Evolutionary conservation across 2,888 invertebrate species (phyloP).

Genomic region (Mactromeris polynyma): DNA sequence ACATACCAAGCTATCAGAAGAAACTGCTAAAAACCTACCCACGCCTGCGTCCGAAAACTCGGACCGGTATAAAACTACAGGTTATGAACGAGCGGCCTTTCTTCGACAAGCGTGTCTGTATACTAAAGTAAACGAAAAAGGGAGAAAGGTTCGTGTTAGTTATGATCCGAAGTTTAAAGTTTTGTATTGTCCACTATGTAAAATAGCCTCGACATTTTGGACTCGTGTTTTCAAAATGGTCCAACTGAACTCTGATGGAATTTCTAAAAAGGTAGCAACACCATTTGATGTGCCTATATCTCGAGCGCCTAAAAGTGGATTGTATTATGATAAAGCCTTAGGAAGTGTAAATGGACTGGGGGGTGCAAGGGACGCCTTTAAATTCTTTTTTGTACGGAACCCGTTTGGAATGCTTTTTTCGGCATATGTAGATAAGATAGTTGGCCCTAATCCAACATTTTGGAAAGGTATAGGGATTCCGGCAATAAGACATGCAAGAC

Average conservation of each 20-base stretch:
- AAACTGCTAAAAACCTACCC: too few species aligned
- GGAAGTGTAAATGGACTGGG: background rate
- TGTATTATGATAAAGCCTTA: background rate
- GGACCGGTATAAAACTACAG: background rate
- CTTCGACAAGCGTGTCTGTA: conserved; percentile 4
- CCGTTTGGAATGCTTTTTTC: conserved; percentile 44
- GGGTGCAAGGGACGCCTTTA: conserved; percentile 24
- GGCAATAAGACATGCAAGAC: background rate
- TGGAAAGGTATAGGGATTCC: conserved; percentile 19
- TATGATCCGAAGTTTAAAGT: conserved; percentile 19
- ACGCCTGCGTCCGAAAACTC: background rate
- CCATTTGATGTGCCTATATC: conserved; percentile 49
- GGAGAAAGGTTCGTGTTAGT: conserved; percentile 33
- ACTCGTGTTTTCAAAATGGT: conserved; percentile 54
- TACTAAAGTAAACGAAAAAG: background rate
- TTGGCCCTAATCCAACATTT: conserved; percentile 45
- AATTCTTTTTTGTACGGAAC: conserved; percentile 48
- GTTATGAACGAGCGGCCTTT: conserved; percentile 26
- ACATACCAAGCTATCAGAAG: too few species aligned
- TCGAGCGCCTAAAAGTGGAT: conserved; percentile 37
- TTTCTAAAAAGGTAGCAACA: background rate
- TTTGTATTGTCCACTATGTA: conserved; percentile 57
- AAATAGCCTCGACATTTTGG: conserved; percentile 58
- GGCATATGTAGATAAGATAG: conserved; percentile 52
- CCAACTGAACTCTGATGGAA: background rate